Conservation (phyloP, 2,888 invertebrate species). For the Tribolium freemani region DNA sequence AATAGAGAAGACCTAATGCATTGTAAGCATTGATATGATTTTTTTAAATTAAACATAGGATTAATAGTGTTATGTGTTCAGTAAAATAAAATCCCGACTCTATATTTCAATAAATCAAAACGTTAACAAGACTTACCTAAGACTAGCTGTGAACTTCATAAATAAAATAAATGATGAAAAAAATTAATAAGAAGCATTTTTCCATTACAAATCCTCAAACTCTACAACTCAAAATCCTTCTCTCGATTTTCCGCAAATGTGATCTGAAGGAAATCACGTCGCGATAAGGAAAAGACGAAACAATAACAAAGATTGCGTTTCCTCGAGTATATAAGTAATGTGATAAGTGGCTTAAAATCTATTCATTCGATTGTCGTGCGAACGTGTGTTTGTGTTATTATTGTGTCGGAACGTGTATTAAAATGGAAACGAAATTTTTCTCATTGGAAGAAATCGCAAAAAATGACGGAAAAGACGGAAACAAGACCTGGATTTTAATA, state of each 20-base stretch:
- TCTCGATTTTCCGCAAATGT: neutral
- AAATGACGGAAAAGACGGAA: constrained; percentile 72
- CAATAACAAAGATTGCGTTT: neutral
- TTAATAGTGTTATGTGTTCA: no score
- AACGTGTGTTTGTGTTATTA: neutral
- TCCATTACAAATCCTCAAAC: no score
- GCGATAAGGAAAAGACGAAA: constrained; percentile 7
- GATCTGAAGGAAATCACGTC: constrained; percentile 24
- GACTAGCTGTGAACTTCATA: no score
- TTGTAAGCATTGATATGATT: no score
- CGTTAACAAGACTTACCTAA: no score
- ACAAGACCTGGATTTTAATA: constrained; percentile 75
- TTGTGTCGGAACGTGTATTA: neutral
- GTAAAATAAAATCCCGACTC: no score
- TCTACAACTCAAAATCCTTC: neutral
- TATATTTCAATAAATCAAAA: no score
- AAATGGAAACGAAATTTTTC: constrained; percentile 46
- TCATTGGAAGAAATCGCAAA: constrained; percentile 71
- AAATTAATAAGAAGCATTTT: no score
- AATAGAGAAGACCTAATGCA: no score
- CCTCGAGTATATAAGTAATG: neutral
- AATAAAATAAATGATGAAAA: no score
- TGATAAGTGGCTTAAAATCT: constrained; percentile 4
- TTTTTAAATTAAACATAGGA: no score
- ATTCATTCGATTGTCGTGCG: neutral